Evolutionary conservation across 2,113 vertebrate species (phyloP).

Genomic region (Rhagologus leucostigma): DNA sequence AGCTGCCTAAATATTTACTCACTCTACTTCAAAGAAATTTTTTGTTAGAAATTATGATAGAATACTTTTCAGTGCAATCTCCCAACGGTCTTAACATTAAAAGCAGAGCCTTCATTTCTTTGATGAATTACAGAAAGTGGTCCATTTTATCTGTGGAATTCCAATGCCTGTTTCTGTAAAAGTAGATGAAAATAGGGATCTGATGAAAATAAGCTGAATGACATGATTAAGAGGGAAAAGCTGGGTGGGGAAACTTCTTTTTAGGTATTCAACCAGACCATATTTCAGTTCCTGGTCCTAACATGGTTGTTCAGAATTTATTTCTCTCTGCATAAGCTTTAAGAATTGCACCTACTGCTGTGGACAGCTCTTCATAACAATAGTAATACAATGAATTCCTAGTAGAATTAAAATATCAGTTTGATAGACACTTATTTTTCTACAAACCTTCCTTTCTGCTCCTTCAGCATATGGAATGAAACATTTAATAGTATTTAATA

Average conservation of each 20-base stretch:
- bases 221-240: not conserved
- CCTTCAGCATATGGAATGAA: not conserved
- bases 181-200: not conserved
- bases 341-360: not conserved
- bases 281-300: not conserved
- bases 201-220: not conserved
- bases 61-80: not conserved
- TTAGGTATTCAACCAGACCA: not conserved
- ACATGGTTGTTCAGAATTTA: not conserved
- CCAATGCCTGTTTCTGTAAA: not conserved
- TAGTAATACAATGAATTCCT: not conserved
- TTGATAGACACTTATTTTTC: not conserved
- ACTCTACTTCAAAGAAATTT: not conserved
- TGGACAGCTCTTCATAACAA: not conserved
- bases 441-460: not conserved
- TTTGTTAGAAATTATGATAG: not conserved
- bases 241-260: not conserved
- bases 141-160: not conserved
- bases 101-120: not conserved
- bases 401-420: not conserved
- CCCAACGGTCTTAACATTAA: not conserved
- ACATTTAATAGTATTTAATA: not conserved
- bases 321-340: not conserved
- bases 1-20: constrained; percentile 6
- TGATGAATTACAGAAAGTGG: not conserved